phyloP scores from a whole-genome alignment of 2,888 invertebrate species.

The Gerris lacustris region DNA sequence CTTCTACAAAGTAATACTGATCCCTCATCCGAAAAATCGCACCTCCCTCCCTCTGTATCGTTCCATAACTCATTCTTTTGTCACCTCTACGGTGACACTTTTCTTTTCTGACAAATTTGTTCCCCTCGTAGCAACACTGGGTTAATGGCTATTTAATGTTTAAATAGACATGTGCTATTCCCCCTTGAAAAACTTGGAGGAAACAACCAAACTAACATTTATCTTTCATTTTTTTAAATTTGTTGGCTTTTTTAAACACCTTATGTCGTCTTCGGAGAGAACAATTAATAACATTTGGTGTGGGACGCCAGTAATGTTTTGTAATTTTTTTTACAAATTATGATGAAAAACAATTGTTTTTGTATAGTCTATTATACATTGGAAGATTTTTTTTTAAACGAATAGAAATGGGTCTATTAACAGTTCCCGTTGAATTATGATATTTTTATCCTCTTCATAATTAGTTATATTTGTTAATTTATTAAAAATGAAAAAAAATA shows the following conservation, averaged over 20 bases:
- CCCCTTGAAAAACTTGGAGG: background rate
- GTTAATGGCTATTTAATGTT: slow-evolving; percentile 1
- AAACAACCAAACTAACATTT: background rate
- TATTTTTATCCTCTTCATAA: too few species aligned
- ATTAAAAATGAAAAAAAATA: too few species aligned
- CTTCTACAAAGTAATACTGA: background rate
- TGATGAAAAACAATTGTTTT: too few species aligned
- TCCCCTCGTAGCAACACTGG: background rate
- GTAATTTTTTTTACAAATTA: too few species aligned
- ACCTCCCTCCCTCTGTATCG: background rate
- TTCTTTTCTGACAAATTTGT: background rate
- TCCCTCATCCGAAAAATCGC: slow-evolving; percentile 1
- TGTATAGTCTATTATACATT: too few species aligned
- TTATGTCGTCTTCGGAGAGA: too few species aligned
- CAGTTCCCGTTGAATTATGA: too few species aligned
- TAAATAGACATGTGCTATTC: slow-evolving; percentile 1
- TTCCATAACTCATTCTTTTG: background rate
- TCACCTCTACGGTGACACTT: background rate
- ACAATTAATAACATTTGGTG: too few species aligned
- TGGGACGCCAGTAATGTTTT: too few species aligned
- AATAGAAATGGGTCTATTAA: too few species aligned
- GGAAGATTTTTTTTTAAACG: too few species aligned
- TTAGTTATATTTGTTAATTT: too few species aligned
- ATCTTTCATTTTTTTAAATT: background rate
- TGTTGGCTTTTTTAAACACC: background rate